Base-by-base conservation (phyloP, 2,113 vertebrate species). In the Astur gentilis region DNA sequence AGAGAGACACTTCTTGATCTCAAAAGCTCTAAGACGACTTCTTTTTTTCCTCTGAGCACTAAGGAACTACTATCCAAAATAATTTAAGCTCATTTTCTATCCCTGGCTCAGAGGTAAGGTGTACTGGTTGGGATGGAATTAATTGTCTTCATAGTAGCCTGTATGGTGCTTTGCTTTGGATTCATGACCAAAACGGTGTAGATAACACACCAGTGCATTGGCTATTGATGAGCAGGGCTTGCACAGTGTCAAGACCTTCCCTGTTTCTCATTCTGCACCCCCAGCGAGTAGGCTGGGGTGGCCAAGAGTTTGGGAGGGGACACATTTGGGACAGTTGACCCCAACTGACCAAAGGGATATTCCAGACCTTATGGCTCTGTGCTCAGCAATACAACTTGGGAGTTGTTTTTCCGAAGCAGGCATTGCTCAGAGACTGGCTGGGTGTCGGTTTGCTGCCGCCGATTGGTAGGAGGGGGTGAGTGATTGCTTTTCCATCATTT, bases 381-480 rank as follows among this genome's bases (percentile, higher is more conserved):
- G 34, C 58, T 66, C 31, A 47, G 45, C 19, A 61, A 44, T 34
- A 58, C 82, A 40, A 29, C 12, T 1, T 38, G 22, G 16, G 16
- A 27, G 29, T 11, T 54, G 4, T 49, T 75, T 58, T 71, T 22
- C 27, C 17, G 6, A 49, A 27, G 45, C 0, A 44, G 32, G 5
- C 25, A 29, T 42, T 86, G 47, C 38, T 32, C 11, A 2, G 54
- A 78, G 17, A 16, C 36, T 29, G 23, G 9, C 1, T 85, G 23
- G 34, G 6, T 42, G 54, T 23, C 0, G 2, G 40, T 34, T 40
- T 40, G 40, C 9, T 69, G 44, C 19, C 34, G 52, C 26, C 3
- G 2, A 29, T 54, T 2, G 9, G 29, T 87, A 13, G 29, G 27
- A 83, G 0, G 1, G 17, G 10, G 5, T 9, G 45, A 89, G 7